A percentile compares a stretch with the other conserved stretches of the same genome.
phyloP scores from a whole-genome alignment of 2,888 invertebrate species.

The Drosophila parthenogenetica region DNA sequence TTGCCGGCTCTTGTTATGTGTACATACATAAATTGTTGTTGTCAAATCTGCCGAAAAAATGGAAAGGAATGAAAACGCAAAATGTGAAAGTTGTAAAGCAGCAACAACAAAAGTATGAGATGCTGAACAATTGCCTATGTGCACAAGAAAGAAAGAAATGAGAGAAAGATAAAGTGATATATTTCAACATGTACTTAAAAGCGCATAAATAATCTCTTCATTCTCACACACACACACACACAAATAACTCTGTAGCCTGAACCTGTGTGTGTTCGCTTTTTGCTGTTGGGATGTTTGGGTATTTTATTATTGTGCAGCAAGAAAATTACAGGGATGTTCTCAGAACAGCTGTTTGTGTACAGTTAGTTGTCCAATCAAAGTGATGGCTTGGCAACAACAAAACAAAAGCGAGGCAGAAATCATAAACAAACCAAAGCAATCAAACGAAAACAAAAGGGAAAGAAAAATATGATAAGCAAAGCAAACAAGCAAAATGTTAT shows the following conservation, averaged over 20 bases:
- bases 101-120: conserved; percentile 16
- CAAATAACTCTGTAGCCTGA: too few species aligned
- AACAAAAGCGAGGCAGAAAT: conserved; percentile 3
- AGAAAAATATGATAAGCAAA: conserved; percentile 15
- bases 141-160: conserved; percentile 40
- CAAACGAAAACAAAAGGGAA: conserved; percentile 6
- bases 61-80: conserved; percentile 60
- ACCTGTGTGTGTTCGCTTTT: not conserved
- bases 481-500: conserved; percentile 18
- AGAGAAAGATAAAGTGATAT: conserved; percentile 40
- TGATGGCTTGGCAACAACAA: conserved; percentile 34
- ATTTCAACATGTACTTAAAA: conserved; percentile 26
- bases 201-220: conserved; percentile 9
- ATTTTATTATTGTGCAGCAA: conserved; percentile 5
- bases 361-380: conserved; percentile 15
- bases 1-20: conserved; percentile 40
- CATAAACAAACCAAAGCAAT: conserved; percentile 33
- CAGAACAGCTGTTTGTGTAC: conserved; percentile 44
- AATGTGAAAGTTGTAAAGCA: conserved; percentile 53
- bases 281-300: not conserved
- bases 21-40: conserved; percentile 29
- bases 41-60: conserved; percentile 39
- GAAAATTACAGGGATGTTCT: conserved; percentile 11
- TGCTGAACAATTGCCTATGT: conserved; percentile 46
- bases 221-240: too few species aligned